Evolutionary conservation across 2,888 invertebrate species (phyloP), one percentile per base, ranked within the genome.

Genomic region (Pediacus dermestoides): DNA sequence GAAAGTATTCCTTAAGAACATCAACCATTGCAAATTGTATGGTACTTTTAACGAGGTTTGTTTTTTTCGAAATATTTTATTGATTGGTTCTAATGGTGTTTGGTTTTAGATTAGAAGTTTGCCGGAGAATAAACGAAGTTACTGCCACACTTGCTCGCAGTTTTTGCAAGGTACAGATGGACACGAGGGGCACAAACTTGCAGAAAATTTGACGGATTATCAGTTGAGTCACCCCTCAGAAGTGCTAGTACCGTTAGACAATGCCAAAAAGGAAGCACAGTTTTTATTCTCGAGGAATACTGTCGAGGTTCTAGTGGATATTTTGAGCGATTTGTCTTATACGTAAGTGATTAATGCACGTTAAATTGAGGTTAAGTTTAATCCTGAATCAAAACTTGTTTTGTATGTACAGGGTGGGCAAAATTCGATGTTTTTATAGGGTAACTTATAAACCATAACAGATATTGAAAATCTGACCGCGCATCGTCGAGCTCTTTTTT

Each of bases 241-340:
- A 37, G 74, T 89, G 58, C 64, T 93, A 6, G 74, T 74, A 15
- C 80, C 88, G 0, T 60, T 85, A 8, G 78, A 82, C 28, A 78
- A 86, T 68, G 78, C 86, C 32, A 84, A 86, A 50, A 82, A 80
- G 13, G 89, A 91, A 68, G 93, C 93, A 0, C 93, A 93, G 66
- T 93, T 87, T 66, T 77, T 91, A 53, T 94, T 94, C 67, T 77
- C 85, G 1, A 73, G 79, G 45, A 75, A 77, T 44, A 75, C 87
- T 14, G 74, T 83, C 2, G 57, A 73, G 7, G 80, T 84, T 45
- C 74, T 91, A 9, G 61, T 80, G 7, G 72, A 77, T 11, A 78
- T 82, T 51, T 70, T 87, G 13, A 63, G 69, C 15, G 70, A 74
- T 44, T 73, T 82, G 48, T 73, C 75, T 39, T 79, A 80, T 13